Conservation (phyloP, 2,113 vertebrate genomes). For the Macrotus californicus region DNA sequence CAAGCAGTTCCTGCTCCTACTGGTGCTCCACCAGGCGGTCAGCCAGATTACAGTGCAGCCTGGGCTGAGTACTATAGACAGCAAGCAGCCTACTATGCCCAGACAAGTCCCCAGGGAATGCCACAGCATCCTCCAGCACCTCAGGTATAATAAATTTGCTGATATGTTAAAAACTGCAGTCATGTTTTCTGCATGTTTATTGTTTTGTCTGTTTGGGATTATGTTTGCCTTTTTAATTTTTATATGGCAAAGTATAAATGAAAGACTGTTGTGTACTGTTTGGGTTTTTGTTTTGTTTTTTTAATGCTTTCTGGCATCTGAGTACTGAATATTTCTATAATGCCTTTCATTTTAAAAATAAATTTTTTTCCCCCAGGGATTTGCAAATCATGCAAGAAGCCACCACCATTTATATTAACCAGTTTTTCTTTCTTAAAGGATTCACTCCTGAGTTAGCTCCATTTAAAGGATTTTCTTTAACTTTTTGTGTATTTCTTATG, state of each 20-base stretch:
- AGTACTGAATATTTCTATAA: constrained; percentile 78
- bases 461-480: constrained; percentile 96
- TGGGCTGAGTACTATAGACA: constrained; percentile 99
- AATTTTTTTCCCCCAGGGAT: constrained; percentile 86
- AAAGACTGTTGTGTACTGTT: constrained; percentile 56
- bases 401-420: constrained; percentile 87
- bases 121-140: constrained; percentile 91
- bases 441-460: constrained; percentile 87
- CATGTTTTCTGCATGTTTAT: constrained; percentile 62
- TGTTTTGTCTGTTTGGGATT: constrained; percentile 61
- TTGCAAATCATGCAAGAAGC: constrained; percentile 88
- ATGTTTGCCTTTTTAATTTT: constrained; percentile 71
- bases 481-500: constrained; percentile 99
- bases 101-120: constrained; percentile 94
- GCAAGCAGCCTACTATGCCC: constrained; percentile 97
- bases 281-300: constrained; percentile 46
- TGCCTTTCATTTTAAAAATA: constrained; percentile 81
- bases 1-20: constrained; percentile 87
- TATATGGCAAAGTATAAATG: constrained; percentile 73
- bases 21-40: constrained; percentile 90
- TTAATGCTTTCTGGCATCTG: constrained; percentile 75
- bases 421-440: constrained; percentile 90
- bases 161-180: constrained; percentile 55
- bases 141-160: constrained; percentile 87
- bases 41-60: constrained; percentile 96